These are phyloP conservation scores for Corythoichthys haematopterus DNA, from an alignment of 2,113 vertebrate genomes.

Conservation along the genomic window DNA sequence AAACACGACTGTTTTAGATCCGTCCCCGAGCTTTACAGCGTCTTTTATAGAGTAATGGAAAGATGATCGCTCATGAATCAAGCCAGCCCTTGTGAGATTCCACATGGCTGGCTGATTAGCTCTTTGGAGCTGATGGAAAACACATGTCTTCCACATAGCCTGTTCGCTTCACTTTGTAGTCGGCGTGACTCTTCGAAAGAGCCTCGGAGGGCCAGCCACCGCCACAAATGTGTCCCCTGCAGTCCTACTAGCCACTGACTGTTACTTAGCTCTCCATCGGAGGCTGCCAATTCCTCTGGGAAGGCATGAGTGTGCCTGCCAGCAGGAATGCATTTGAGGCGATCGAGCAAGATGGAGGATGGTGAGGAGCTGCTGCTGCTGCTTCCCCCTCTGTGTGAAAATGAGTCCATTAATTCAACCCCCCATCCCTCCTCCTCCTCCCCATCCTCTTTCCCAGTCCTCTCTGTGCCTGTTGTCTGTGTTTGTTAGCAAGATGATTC, in stretches of 20 bases:
- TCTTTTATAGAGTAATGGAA: conserved; percentile 59
- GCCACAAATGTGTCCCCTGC: conserved; percentile 51
- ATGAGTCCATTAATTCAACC: conserved; percentile 70
- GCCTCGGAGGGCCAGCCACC: conserved; percentile 53
- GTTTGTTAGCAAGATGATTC: conserved; percentile 76
- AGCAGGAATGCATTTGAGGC: conserved; percentile 60
- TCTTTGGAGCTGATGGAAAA: conserved; percentile 57
- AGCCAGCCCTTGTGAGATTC: conserved; percentile 50
- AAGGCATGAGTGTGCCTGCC: conserved; percentile 57
- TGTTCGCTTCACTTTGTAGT: conserved; percentile 51
- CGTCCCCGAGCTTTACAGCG: conserved; percentile 35
- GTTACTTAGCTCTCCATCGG: conserved; percentile 65
- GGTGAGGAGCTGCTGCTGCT: conserved; percentile 51
- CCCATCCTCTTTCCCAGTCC: conserved; percentile 36
- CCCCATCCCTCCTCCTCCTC: conserved; percentile 21
- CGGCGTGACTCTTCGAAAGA: conserved; percentile 26
- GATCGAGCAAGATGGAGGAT: conserved; percentile 66
- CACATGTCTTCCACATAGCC: conserved; percentile 55
- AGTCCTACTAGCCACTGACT: conserved; percentile 51
- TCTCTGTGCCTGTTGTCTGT: conserved; percentile 72
- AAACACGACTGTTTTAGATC: conserved; percentile 19
- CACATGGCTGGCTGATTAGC: conserved; percentile 61
- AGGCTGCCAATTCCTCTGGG: conserved; percentile 58
- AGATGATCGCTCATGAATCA: conserved; percentile 46
- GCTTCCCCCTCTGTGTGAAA: conserved; percentile 66